Conservation (phyloP, 2,888 invertebrate species). For the Nasonia oneida region DNA sequence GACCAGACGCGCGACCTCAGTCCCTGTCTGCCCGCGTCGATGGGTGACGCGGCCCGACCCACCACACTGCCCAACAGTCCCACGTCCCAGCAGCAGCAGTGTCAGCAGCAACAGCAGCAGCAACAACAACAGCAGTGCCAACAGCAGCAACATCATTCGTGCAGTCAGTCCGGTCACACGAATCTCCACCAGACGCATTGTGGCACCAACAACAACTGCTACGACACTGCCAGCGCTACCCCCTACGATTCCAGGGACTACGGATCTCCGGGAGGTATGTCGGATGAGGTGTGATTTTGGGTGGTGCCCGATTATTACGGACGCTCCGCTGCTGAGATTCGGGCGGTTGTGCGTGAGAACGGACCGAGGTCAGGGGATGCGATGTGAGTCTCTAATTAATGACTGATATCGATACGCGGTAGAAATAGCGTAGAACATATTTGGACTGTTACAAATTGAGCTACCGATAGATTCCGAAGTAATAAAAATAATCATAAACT, state of each 20-base stretch:
- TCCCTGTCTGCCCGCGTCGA: constrained; percentile 86
- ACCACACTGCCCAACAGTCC: constrained; percentile 80
- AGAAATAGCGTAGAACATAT: no score
- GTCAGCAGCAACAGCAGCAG: constrained; percentile 79
- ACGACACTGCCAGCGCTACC: constrained; percentile 78
- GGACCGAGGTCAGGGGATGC: no score
- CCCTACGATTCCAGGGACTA: constrained; percentile 79
- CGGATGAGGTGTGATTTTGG: background rate
- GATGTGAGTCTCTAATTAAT: no score
- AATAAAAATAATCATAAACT: constrained; percentile 42
- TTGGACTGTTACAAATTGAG: background rate
- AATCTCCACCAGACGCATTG: constrained; percentile 77
- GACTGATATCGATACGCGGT: no score
- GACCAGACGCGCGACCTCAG: constrained; percentile 88
- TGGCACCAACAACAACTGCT: constrained; percentile 81
- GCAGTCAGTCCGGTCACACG: constrained; percentile 66
- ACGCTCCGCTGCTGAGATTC: background rate
- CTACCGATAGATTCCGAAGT: background rate
- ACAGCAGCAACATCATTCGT: constrained; percentile 73
- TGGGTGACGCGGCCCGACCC: constrained; percentile 81
- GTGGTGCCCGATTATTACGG: background rate
- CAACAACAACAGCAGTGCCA: constrained; percentile 79
- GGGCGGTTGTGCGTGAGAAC: no score
- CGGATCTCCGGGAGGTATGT: constrained; percentile 76
- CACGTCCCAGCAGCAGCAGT: constrained; percentile 77